These are phyloP conservation scores for Rhinolophus ferrumequinum DNA, from an alignment of 2,113 vertebrate species.

Conservation along the genomic window DNA sequence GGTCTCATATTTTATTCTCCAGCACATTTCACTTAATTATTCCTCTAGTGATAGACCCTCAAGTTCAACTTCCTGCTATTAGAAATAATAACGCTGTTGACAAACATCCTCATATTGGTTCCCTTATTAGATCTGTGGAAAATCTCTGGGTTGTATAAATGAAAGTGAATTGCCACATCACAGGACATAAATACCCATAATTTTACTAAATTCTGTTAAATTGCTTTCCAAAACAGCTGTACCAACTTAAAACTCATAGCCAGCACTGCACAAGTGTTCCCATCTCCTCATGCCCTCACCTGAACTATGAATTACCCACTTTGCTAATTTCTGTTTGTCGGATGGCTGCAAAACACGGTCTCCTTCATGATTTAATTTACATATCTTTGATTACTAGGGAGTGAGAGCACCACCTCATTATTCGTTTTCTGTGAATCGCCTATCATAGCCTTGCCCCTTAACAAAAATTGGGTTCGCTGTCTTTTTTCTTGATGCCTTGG, in stretches of 20 bases:
- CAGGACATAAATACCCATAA: constrained; percentile 42
- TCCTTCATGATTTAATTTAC: constrained; percentile 42
- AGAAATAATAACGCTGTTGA: constrained; percentile 49
- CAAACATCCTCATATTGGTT: constrained; percentile 49
- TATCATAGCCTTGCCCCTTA: background rate
- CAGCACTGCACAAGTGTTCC: background rate
- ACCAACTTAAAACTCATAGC: constrained; percentile 8
- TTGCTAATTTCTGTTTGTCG: constrained; percentile 36
- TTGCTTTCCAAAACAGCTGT: constrained; percentile 44
- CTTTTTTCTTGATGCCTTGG: background rate
- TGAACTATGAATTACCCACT: constrained; percentile 19
- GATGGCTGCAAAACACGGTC: background rate
- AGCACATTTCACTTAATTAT: constrained; percentile 62
- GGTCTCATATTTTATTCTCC: constrained; percentile 40
- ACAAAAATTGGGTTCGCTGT: background rate
- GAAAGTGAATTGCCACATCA: constrained; percentile 35
- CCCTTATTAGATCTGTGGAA: constrained; percentile 43
- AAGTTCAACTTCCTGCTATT: constrained; percentile 59
- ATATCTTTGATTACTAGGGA: constrained; percentile 49
- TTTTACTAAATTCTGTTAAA: constrained; percentile 65
- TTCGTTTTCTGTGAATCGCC: constrained; percentile 41
- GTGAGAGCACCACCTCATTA: constrained; percentile 7
- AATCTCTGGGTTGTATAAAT: constrained; percentile 54
- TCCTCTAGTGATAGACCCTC: background rate
- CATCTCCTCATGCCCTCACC: background rate